Conservation (phyloP, 2,888 invertebrate genomes). For the Ophion costatus region DNA sequence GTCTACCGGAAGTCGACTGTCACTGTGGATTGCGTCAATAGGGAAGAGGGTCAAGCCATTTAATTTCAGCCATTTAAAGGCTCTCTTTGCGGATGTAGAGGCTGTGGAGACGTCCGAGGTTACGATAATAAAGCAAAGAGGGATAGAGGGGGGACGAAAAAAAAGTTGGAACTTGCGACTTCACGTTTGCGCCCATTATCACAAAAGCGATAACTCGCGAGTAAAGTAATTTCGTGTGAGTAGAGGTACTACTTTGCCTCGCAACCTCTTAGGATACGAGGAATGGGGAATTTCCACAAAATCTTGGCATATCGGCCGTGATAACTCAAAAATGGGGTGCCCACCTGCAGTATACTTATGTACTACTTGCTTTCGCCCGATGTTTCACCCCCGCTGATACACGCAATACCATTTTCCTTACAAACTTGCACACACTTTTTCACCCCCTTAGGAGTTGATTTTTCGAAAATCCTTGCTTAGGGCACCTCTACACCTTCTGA, state of each 20-base stretch:
- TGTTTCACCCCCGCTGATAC: no score
- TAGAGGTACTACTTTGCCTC: conserved; percentile 1
- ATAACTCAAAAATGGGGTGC: neutral
- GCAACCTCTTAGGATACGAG: conserved; percentile 21
- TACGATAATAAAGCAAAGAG: neutral
- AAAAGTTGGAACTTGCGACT: conserved; percentile 44
- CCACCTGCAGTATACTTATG: no score
- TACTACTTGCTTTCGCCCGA: no score
- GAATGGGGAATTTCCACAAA: conserved; percentile 42
- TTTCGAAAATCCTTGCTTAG: no score
- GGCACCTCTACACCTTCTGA: no score
- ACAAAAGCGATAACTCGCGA: conserved; percentile 43
- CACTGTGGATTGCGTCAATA: neutral
- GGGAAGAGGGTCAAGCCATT: neutral
- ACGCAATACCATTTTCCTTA: no score
- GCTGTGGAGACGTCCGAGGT: neutral
- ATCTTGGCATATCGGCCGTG: neutral
- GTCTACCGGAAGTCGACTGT: neutral
- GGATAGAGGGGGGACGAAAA: conserved; percentile 1
- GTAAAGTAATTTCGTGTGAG: conserved; percentile 34
- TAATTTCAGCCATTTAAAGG: no score
- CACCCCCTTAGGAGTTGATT: no score
- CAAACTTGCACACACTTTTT: no score
- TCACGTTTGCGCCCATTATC: conserved; percentile 54
- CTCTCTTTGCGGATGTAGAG: neutral